These are phyloP conservation scores for Leptonema lineaticorne DNA, from an alignment of 1,140 invertebrate species.

Conservation along the genomic window DNA sequence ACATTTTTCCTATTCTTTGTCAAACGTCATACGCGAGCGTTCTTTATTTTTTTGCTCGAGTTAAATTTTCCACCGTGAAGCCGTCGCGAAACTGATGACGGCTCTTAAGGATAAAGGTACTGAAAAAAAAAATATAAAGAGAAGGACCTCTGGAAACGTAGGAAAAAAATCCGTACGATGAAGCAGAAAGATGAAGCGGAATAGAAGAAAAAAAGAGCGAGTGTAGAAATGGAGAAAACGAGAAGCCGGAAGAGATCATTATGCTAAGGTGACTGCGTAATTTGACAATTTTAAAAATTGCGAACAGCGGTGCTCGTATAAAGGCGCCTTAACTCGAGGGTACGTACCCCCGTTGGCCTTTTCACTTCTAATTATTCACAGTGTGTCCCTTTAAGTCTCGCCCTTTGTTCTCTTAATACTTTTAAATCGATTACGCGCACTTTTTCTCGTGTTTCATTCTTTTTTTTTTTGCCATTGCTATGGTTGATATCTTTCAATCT, in stretches of 20 bases:
- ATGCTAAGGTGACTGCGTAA: conserved; percentile 32
- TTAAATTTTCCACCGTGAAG: no score
- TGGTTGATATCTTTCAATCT: no score
- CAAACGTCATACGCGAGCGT: no score
- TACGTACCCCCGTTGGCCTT: conserved; percentile 19
- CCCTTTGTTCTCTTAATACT: neutral
- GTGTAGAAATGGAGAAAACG: no score
- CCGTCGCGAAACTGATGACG: no score
- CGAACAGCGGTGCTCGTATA: neutral
- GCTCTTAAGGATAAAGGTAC: no score
- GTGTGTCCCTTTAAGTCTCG: neutral
- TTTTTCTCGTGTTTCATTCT: no score
- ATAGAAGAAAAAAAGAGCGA: no score
- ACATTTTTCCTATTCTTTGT: no score
- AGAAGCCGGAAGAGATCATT: conserved; percentile 28
- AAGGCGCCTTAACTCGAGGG: conserved; percentile 4
- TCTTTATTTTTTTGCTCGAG: no score
- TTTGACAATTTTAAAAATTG: conserved; percentile 35
- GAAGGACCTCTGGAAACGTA: neutral
- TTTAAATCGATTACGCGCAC: no score
- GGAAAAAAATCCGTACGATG: conserved; percentile 19
- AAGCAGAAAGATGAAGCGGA: conserved; percentile 6
- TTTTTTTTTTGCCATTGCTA: no score
- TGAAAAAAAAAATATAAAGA: conserved; percentile 6
- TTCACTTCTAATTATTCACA: conserved; percentile 14